Conservation (phyloP, 35 echinoderm and acorn worm species). For the Ophioderma brevispina region DNA sequence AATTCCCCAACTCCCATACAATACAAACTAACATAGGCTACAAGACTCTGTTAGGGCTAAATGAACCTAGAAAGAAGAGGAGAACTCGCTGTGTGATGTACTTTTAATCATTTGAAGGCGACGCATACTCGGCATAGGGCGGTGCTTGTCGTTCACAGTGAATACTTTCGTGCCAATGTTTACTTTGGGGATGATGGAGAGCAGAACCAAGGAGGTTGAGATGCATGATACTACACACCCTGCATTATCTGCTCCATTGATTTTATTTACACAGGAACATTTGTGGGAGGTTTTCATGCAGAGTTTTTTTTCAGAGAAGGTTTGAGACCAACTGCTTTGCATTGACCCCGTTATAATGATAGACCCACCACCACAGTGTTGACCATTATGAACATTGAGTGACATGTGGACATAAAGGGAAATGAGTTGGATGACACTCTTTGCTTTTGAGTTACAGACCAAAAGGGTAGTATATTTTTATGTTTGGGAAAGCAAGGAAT, state of each 20-base stretch:
- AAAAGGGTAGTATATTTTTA: too few species aligned
- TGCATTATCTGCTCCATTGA: not conserved
- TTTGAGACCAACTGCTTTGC: too few species aligned
- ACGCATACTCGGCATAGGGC: not conserved
- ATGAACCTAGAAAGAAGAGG: not conserved
- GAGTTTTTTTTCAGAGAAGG: too few species aligned
- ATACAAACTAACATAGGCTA: not conserved
- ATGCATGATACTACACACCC: not conserved
- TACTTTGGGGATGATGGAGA: constrained; percentile 22
- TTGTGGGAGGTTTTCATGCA: too few species aligned
- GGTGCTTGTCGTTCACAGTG: constrained; percentile 9
- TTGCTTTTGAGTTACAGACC: too few species aligned
- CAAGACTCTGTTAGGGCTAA: not conserved
- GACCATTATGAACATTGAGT: too few species aligned
- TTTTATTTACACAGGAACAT: constrained; percentile 13
- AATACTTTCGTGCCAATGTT: constrained; percentile 35
- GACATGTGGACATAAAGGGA: too few species aligned
- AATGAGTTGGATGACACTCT: too few species aligned
- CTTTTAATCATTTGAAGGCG: not conserved
- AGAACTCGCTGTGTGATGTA: not conserved
- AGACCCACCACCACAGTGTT: too few species aligned
- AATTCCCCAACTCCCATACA: not conserved
- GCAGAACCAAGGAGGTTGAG: constrained; percentile 11
- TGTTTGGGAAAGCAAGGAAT: too few species aligned
- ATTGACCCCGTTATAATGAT: too few species aligned